Conservation (phyloP, 2,888 invertebrate species). For the Scaptodrosophila latifasciaeformis region DNA sequence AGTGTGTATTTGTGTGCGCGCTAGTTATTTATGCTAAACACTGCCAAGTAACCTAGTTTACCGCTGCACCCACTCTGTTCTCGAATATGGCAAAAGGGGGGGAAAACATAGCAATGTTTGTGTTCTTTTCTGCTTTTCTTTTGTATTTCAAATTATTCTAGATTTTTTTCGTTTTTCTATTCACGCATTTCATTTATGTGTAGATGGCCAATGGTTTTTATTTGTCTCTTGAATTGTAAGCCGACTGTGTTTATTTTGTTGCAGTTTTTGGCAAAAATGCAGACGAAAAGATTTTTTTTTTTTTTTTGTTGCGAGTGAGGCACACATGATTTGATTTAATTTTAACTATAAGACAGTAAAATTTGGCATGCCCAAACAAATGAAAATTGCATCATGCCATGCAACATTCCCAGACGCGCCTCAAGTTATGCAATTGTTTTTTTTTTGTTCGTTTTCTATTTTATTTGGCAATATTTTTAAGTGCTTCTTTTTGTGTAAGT, state of each 20-base stretch:
- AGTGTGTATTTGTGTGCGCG: no score
- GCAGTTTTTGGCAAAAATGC: slow-evolving; percentile 27
- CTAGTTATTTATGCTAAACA: slow-evolving; percentile 51
- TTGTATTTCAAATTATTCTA: slow-evolving; percentile 13
- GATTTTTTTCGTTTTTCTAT: slow-evolving; percentile 15
- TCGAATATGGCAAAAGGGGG: slow-evolving; percentile 21
- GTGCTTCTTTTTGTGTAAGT: no score
- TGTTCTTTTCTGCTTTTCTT: neutral
- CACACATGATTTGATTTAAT: neutral
- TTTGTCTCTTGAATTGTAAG: no score
- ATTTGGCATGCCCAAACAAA: slow-evolving; percentile 44
- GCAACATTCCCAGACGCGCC: slow-evolving; percentile 66
- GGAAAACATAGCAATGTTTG: slow-evolving; percentile 52
- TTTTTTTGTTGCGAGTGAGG: slow-evolving; percentile 1
- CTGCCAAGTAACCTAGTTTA: slow-evolving; percentile 63
- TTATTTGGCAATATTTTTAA: slow-evolving; percentile 19
- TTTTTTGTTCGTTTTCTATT: slow-evolving; percentile 39
- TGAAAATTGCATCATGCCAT: slow-evolving; percentile 56
- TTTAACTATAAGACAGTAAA: slow-evolving; percentile 15
- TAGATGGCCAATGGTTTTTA: slow-evolving; percentile 33
- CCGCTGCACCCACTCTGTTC: slow-evolving; percentile 3
- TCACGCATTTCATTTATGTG: slow-evolving; percentile 26
- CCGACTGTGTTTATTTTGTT: slow-evolving; percentile 12
- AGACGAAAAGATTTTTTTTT: neutral
- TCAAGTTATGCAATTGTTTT: slow-evolving; percentile 57